Base-by-base conservation (phyloP, 1,140 invertebrate genomes). In the Drosophila micromelanica region DNA sequence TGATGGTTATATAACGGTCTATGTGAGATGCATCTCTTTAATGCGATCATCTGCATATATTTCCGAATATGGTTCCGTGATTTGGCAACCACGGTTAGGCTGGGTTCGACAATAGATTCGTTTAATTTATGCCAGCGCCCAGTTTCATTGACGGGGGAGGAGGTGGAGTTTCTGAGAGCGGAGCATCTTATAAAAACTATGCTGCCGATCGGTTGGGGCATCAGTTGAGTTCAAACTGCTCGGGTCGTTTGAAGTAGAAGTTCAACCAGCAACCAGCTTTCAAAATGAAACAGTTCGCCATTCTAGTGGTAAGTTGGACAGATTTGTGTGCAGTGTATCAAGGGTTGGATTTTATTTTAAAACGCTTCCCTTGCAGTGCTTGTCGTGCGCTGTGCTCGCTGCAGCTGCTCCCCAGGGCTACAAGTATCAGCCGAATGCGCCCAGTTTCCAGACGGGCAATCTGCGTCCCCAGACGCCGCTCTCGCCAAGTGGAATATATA, bases 391-490 rank as follows among this genome's bases (percentile, higher is more conserved):
- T 8, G 55, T 73, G 23, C 13, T 91, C 4, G 48, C 73, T 3
- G 73, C 65, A 17, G 75, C 75, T 12, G 84, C 76, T 30, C 84
- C 90, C 12, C 82, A 80, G 63, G 90, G 85, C 57, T 91, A 91
- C 57, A 87, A 79, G 27, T 91, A 91, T 51, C 76, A 84, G 62
- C 46, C 51, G n/a, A 77, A 86, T 38, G 7, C 15, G 5, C 59
- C 64, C 3, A 37, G 32, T 17, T 17, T 87, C 8, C 79, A 77
- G 23, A 46, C 72, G 3, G 89, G 75, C 23, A 85, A 85, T 46
- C 76, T 90, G 51, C 85, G 85, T 20, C 85, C 86, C 0, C 86
- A 86, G 60, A 81, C 78, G 30, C 77, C 80, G 23, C 20, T 65
- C 12, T 89, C 86, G 1, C 46, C 54, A 12, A 82, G 70, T 73